A percentile compares a stretch with the other conserved stretches of the same genome.
Conservation (phyloP, 1,140 invertebrate genomes). For the Lepidurus arcticus region DNA sequence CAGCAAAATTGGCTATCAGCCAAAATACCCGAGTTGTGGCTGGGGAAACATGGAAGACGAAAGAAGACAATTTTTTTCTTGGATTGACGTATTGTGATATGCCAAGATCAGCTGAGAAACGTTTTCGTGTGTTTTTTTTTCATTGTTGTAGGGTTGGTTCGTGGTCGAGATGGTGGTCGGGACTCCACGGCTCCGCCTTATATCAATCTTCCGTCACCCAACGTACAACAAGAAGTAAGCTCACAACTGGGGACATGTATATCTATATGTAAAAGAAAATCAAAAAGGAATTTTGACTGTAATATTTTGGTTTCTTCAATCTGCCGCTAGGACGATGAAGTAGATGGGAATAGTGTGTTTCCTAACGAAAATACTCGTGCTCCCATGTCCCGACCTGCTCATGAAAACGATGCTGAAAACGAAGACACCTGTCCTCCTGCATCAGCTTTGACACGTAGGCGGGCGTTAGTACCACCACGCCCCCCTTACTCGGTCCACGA, state of each 20-base stretch:
- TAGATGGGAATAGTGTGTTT: conserved; percentile 19
- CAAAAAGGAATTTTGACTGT: no score
- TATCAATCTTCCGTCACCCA: conserved; percentile 48
- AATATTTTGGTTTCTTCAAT: no score
- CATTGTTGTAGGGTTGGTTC: conserved; percentile 41
- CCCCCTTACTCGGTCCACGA: conserved; percentile 41
- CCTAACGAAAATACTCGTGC: not conserved
- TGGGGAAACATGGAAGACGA: not conserved
- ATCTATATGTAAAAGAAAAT: no score
- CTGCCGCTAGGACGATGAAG: conserved; percentile 32
- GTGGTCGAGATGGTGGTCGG: conserved; percentile 44
- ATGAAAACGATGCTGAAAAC: conserved; percentile 38
- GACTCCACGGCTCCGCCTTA: conserved; percentile 43
- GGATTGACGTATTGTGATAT: not conserved
- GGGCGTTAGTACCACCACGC: conserved; percentile 50
- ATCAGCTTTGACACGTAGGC: conserved; percentile 46
- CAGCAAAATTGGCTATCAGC: not conserved
- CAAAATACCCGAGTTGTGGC: not conserved
- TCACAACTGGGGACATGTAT: not conserved
- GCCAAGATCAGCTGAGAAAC: not conserved
- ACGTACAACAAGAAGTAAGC: conserved; percentile 46
- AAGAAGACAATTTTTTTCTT: not conserved
- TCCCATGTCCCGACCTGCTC: not conserved
- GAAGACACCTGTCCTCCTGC: conserved; percentile 45
- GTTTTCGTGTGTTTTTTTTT: conserved; percentile 26